These are phyloP conservation scores for Isoperla grammatica DNA, from an alignment of 2,888 invertebrate species.

Conservation along the genomic window DNA sequence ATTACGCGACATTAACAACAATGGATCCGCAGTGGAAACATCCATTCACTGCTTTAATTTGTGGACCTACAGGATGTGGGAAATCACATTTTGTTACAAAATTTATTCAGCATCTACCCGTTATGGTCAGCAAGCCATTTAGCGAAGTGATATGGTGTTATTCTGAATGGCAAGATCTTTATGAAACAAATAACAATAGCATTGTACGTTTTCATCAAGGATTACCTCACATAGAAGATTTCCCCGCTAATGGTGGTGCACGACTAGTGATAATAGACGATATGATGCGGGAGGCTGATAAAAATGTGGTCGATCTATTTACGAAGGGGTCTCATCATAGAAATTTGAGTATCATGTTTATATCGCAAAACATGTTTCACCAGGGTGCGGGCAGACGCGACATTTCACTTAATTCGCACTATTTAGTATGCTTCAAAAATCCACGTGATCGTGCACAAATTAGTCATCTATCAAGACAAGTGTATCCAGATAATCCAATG, in stretches of 20 bases:
- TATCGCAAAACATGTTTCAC: conserved; percentile 33
- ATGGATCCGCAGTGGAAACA: conserved; percentile 10
- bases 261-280: conserved; percentile 9
- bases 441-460: conserved; percentile 31
- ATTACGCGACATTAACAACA: background rate
- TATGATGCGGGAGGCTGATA: conserved; percentile 5
- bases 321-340: conserved; percentile 9
- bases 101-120: background rate
- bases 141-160: conserved; percentile 1
- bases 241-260: background rate
- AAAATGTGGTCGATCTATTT: conserved; percentile 8
- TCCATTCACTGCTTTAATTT: conserved; percentile 8
- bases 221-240: background rate
- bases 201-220: conserved; percentile 11
- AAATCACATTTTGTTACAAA: conserved; percentile 1
- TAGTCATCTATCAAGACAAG: conserved; percentile 28
- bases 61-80: conserved; percentile 7
- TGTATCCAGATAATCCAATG: conserved; percentile 28
- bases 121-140: background rate
- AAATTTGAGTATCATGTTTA: conserved; percentile 24
- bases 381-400: conserved; percentile 32
- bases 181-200: background rate
- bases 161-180: background rate
- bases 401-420: conserved; percentile 33
- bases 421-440: conserved; percentile 33